Evolutionary conservation across 2,113 vertebrate genomes (phyloP).

Genomic region (Pungitius pungitius): DNA sequence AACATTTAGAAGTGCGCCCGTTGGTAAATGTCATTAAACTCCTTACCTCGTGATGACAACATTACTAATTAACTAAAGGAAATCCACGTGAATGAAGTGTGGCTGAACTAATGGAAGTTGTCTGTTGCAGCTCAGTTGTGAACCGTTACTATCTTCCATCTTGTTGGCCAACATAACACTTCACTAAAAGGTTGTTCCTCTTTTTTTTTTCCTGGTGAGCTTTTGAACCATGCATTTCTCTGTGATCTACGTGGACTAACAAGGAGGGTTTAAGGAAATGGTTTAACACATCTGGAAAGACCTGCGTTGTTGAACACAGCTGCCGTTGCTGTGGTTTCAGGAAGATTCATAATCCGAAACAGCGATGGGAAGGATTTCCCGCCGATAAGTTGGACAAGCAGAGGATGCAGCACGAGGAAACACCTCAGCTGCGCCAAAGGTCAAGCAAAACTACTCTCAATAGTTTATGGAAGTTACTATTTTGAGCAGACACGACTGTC

Average conservation of each 20-base stretch:
- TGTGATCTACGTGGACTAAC: background rate
- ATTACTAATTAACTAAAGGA: constrained; percentile 2
- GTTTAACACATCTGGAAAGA: constrained; percentile 46
- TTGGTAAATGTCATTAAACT: background rate
- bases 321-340: background rate
- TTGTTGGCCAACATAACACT: constrained; percentile 10
- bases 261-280: constrained; percentile 8
- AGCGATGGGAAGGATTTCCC: constrained; percentile 34
- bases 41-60: constrained; percentile 4
- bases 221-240: constrained; percentile 1
- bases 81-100: background rate
- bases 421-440: background rate
- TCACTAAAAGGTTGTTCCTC: constrained; percentile 14
- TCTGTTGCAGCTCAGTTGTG: background rate
- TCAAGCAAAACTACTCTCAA: background rate
- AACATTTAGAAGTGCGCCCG: background rate
- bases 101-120: background rate
- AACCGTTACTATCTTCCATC: constrained; percentile 18
- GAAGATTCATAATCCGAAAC: constrained; percentile 20
- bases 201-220: constrained; percentile 30
- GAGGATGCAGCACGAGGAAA: constrained; percentile 12
- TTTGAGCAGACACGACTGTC: background rate
- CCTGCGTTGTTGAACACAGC: background rate
- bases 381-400: constrained; percentile 5
- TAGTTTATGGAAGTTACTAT: background rate